A percentile compares a stretch with the other conserved stretches of the same genome.
phyloP scores from a whole-genome alignment of 2,113 vertebrate species.

The Gasterosteus aculeatus region DNA sequence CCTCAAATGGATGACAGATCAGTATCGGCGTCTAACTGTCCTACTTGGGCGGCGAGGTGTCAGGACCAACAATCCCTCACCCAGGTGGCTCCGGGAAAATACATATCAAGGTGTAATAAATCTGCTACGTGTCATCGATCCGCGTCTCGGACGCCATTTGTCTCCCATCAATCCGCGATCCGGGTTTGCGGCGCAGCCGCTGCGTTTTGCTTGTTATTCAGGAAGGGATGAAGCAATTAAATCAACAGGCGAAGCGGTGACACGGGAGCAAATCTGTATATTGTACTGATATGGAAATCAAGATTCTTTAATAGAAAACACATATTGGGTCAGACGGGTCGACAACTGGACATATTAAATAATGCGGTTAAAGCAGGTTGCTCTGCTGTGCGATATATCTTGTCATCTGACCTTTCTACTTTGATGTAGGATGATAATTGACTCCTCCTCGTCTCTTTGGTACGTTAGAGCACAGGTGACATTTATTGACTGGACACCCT shows the following conservation, averaged over 20 bases:
- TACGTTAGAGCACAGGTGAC: constrained; percentile 47
- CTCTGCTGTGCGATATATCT: constrained; percentile 30
- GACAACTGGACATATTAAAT: too few species aligned
- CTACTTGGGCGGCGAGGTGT: constrained; percentile 32
- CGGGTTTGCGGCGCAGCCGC: constrained; percentile 7
- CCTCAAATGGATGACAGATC: constrained; percentile 54
- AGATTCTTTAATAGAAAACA: too few species aligned
- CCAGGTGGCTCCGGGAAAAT: constrained; percentile 23
- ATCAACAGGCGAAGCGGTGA: constrained; percentile 8
- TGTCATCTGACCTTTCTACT: constrained; percentile 50
- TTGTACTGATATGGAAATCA: too few species aligned
- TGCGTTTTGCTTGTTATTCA: constrained; percentile 20
- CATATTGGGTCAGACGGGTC: too few species aligned
- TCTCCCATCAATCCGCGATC: constrained; percentile 2
- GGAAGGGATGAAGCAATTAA: constrained; percentile 2
- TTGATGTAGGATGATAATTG: constrained; percentile 50
- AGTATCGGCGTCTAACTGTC: constrained; percentile 48
- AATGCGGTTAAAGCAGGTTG: background rate
- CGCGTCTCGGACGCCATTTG: constrained; percentile 2
- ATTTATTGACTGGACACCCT: constrained; percentile 54
- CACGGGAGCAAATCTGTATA: background rate
- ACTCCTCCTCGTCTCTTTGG: constrained; percentile 38
- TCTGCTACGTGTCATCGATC: constrained; percentile 16
- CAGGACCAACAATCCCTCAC: constrained; percentile 34
- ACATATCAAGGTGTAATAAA: constrained; percentile 41